Evolutionary conservation across 2,888 invertebrate species (phyloP), one percentile per base, ranked within the genome.

Genomic region (Eilema caniola): DNA sequence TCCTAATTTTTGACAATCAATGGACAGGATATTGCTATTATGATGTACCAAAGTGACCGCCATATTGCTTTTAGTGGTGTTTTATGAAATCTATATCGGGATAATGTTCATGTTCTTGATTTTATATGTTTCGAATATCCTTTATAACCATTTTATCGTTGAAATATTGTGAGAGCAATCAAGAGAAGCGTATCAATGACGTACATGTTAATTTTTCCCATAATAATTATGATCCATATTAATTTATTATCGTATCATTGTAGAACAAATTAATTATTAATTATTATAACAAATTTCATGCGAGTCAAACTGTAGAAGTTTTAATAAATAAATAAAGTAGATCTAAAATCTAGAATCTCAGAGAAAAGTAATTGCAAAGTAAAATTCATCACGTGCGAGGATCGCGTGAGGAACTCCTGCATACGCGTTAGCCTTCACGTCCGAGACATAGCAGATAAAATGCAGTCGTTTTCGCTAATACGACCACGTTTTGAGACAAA

Each of bases 1-100:
- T 93, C 94, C 94, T 90, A 93, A 93, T 93, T 95, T 94, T 95
- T 93, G 93, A 94, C 94, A 94, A 94, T 95, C 94, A 93, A 92
- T 93, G 93, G 93, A 90, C 93, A 93, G 94, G 94, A 94, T 94
- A 92, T 95, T 90, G 93, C 93, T 93, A 92, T 94, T 94, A 94
- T 94, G 89, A 91, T 88, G 88, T 86, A 88, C 90, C 89, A 83
- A 89, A 88, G 85, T 83, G 84, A 75, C 67, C 73, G 80, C 80
- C 73, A 79, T 76, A 72, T 79, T 83, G 69, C 68, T 77, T 82
- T 66, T 84, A 80, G 83, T 85, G 74, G 74, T 78, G 84, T 83
- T 88, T 82, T 86, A 86, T 80, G 78, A 86, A 86, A 84, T 83
- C 85, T 85, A 71, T 80, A 81, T 83, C 72, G 75, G 78, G 79